Percentiles rank a stretch among this genome's conserved stretches.
Conservation (phyloP, 2,113 vertebrate genomes). For the Myodes glareolus region DNA sequence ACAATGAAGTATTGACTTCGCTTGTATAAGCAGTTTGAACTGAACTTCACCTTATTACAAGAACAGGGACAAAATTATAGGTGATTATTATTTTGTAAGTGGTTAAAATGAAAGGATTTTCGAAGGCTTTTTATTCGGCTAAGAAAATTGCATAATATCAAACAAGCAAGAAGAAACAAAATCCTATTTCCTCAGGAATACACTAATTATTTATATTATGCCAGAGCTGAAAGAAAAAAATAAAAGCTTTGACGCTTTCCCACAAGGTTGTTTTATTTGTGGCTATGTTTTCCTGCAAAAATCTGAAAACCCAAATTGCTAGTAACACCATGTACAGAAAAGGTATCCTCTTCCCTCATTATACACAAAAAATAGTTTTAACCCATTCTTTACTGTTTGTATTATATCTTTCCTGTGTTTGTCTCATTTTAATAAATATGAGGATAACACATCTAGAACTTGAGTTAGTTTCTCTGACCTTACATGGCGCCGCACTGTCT, state of each 20-base stretch:
- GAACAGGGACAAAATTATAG: slow-evolving; percentile 47
- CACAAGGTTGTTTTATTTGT: slow-evolving; percentile 60
- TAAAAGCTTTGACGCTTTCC: neutral
- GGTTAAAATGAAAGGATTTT: slow-evolving; percentile 61
- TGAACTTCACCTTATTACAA: slow-evolving; percentile 49
- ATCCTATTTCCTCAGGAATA: slow-evolving; percentile 56
- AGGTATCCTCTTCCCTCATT: neutral
- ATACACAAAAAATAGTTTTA: slow-evolving; percentile 22
- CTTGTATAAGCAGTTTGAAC: slow-evolving; percentile 59
- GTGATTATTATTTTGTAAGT: slow-evolving; percentile 44
- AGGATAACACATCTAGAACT: neutral
- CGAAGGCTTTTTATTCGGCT: slow-evolving; percentile 43
- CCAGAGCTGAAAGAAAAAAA: slow-evolving; percentile 16
- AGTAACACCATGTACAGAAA: neutral
- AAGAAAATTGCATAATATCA: slow-evolving; percentile 47
- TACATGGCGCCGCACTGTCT: neutral
- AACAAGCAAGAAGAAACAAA: slow-evolving; percentile 57
- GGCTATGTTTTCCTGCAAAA: slow-evolving; percentile 6
- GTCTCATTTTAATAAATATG: neutral
- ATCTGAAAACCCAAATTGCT: slow-evolving; percentile 21
- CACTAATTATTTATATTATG: slow-evolving; percentile 66
- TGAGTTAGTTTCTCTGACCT: slow-evolving; percentile 9
- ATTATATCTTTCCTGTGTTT: neutral
- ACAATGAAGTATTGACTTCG: slow-evolving; percentile 42
- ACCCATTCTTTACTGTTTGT: neutral